Evolutionary conservation across 2,797 vertebrate species (phyloP), one percentile per base, ranked within the genome.

Genomic region (Cirrhinus mrigala): DNA sequence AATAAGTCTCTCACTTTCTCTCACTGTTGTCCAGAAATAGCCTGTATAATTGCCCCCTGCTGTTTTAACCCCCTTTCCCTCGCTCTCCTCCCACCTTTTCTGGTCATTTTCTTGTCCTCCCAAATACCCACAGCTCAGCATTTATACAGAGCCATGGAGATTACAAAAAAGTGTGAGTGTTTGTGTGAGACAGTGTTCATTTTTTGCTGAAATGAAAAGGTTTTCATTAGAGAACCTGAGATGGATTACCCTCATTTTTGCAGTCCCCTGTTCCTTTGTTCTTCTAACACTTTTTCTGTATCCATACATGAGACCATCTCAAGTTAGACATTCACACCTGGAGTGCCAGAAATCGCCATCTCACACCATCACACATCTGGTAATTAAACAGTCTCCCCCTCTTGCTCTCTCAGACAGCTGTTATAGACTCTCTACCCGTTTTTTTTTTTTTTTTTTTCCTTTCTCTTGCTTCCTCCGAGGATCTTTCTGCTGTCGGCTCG

Each of bases 311-410:
- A 54, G 54, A 85, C 68, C 50, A 50, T 79, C 66, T 62, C 52
- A 50, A 18, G 66, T 66, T 60, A 85, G 83, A 79, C 54, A 50
- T 85, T 85, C 77, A 85, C 83, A 85, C 66, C 75, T 85, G 83
- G 66, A 71, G 83, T 79, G 83, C 83, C 52, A 79, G 66, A 79
- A 85, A 79, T 85, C 83, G 37, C 83, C 76, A 79, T 79, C 76
- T 60, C 68, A 52, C 83, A 85, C 83, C 76, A 52, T 79, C 54
- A 79, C 83, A 79, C 83, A 79, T 85, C 83, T 85, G 66, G 54
- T 79, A 85, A 85, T 85, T 85, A 85, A 85, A 79, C 64, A 8
- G 27, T 62, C 76, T 77, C 75, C 75, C 52, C 18, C 16, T 69
- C 82, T 58, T 40, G 8, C 18, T 79, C 12, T 79, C 10, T 71